Conservation (phyloP, 2,888 invertebrate species). For the Axea sp. region DNA sequence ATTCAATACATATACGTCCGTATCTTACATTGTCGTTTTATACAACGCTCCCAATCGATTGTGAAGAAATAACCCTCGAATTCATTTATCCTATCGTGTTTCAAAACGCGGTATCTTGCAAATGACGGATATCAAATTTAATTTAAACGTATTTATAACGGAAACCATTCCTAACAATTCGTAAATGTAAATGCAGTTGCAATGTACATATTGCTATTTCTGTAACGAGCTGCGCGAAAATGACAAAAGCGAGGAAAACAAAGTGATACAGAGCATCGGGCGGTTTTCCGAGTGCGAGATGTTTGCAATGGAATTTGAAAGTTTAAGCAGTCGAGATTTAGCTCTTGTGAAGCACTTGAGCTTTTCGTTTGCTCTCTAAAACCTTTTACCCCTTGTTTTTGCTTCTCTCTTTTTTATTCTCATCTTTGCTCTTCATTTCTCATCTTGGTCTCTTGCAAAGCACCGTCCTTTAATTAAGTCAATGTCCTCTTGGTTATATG, state of each 20-base stretch:
- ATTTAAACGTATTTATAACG: no score
- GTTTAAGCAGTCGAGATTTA: conserved; percentile 59
- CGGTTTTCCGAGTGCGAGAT: conserved; percentile 52
- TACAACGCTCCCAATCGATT: no score
- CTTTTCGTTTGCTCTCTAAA: conserved; percentile 61
- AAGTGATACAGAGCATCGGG: conserved; percentile 53
- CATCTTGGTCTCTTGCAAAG: conserved; percentile 33
- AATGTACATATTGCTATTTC: conserved; percentile 40
- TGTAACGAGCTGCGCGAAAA: conserved; percentile 27
- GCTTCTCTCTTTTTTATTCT: conserved; percentile 46
- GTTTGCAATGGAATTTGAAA: conserved; percentile 61
- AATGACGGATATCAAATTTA: no score
- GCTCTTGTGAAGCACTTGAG: conserved; percentile 59
- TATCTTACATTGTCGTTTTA: no score
- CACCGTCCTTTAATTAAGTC: conserved; percentile 51
- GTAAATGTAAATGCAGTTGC: conserved; percentile 17
- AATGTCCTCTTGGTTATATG: conserved; percentile 44
- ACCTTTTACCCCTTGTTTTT: conserved; percentile 58
- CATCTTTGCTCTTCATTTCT: conserved; percentile 48
- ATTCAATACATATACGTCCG: no score
- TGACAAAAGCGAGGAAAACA: conserved; percentile 41
- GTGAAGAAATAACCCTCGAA: no score
- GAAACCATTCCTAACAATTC: no score
- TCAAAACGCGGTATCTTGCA: no score
- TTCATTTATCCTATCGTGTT: no score